Base-by-base conservation (phyloP, 2,888 invertebrate genomes). In the Ariolimax columbianus region DNA sequence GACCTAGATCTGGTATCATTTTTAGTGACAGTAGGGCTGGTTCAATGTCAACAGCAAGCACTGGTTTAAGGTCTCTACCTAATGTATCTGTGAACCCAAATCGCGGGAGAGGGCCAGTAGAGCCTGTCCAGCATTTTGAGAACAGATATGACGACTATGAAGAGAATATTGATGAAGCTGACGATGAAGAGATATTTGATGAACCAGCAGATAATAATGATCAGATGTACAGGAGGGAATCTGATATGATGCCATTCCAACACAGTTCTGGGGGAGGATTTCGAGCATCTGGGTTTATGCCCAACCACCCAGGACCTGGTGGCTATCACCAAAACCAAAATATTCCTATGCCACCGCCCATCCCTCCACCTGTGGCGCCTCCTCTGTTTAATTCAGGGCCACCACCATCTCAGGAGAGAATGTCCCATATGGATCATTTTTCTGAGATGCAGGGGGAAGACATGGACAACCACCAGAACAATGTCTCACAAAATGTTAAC, bases 331-430 rank as follows among this genome's bases (percentile, higher is more conserved):
- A 73, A 47, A 73, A 43, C 43, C 73, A 26, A 14, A 26, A 73
- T 30, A 1, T 17, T 3, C 47, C 73, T 7, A 7, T 77, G 36
- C 77, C 51, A 23, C 55, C 77, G 33, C 77, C 81, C 0, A 81
- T 81, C 38, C 81, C 70, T 6, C 70, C 81, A 51, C 81, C 81
- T 36, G 63, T 81, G 26, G 70, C 70, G 0, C 81, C 81, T 51
- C 70, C 81, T 33, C 14, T 51, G 26, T 70, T 70, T 30, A 47
- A 36, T 36, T 23, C 81, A 30, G 2, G 17, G 4, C 6, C 9
- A 68, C 26, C 47, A 2, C 47, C 51, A 17, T 33, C 70, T n/a
- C 81, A 68, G 38, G 70, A 68, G 36, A 43, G 51, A 33, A 6
- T 81, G 19, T 40, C 70, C 33, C 51, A 70, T 7, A 11, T 81